Base-by-base conservation (phyloP, 2,113 vertebrate genomes). In the Sorex fumeus region DNA sequence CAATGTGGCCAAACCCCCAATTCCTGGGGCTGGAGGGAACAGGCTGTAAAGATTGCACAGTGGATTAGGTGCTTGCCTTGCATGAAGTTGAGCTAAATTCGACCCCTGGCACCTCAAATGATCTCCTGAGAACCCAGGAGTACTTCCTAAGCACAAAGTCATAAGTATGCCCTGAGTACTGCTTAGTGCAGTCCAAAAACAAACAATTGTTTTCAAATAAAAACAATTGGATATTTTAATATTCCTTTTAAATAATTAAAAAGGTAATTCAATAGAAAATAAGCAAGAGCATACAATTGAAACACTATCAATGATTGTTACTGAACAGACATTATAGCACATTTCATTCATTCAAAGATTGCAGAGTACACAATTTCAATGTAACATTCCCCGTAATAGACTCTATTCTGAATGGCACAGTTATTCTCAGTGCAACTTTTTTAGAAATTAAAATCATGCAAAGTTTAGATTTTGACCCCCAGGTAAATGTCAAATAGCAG, bases 341-440 rank as follows among this genome's bases (percentile, higher is more conserved):
- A 81, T 82, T 85, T 85, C 45, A 32, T n/a, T n/a, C n/a, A n/a
- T 0, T 74, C 62, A 69, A 30, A 19, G 32, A 77, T 30, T 71
- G 16, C n/a, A 87, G 45, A 28, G 50, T 43, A 60, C 8, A 78
- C 10, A 19, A 36, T 28, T 93, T 92, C 57, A 85, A 71, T 72
- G 64, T n/a, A n/a, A n/a, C n/a, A 85, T 12, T n/a, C n/a, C n/a
- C n/a, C n/a, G n/a, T n/a, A 2, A 82, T 50, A 69, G 7, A 79
- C 16, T n/a, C n/a, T 71, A 57, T 74, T 16, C 13, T 66, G 34
- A 3, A 32, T 2, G 19, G 21, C 69, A 28, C 16, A 86, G 40
- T 47, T 76, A 60, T 50, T 88, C 36, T 78, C 13, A 28, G 36
- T 34, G 43, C 6, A 28, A 3, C 50, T 57, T 88, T 11, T 77